These are phyloP conservation scores for Clinocottus analis DNA, from an alignment of 2,113 vertebrate species.

Conservation along the genomic window DNA sequence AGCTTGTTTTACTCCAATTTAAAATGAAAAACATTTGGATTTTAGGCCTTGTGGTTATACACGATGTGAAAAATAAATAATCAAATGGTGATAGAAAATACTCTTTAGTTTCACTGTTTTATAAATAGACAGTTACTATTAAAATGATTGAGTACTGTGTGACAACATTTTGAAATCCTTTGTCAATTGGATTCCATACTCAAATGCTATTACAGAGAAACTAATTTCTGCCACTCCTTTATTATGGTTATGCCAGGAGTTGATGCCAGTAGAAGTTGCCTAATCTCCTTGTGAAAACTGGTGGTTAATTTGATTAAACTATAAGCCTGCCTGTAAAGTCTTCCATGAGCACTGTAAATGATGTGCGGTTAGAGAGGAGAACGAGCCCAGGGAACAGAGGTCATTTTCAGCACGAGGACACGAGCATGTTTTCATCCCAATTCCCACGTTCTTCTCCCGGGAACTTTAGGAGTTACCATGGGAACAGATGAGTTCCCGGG, in stretches of 20 bases:
- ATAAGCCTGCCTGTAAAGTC: not conserved
- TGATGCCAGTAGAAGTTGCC: slow-evolving; percentile 12
- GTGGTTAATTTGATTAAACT: slow-evolving; percentile 17
- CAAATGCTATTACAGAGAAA: not conserved
- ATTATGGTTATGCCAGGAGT: slow-evolving; percentile 2
- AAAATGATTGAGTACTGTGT: not conserved
- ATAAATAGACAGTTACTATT: not conserved
- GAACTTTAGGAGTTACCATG: slow-evolving; percentile 77
- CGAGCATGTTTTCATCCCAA: slow-evolving; percentile 67
- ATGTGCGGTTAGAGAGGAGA: slow-evolving; percentile 17
- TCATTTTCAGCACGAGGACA: slow-evolving; percentile 59
- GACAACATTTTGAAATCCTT: not conserved
- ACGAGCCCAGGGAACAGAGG: slow-evolving; percentile 25
- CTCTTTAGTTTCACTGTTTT: not conserved
- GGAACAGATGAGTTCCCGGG: slow-evolving; percentile 80
- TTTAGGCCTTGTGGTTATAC: not conserved
- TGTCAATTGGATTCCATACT: not conserved
- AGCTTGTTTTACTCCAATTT: not conserved
- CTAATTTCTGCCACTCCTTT: not conserved
- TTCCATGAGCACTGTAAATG: slow-evolving; percentile 27
- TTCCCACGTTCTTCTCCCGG: slow-evolving; percentile 78
- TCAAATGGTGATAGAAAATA: not conserved
- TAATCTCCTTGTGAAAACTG: too few relatives aligned
- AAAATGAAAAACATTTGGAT: not conserved
- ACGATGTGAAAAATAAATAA: not conserved